phyloP scores from a whole-genome alignment of 2,888 invertebrate species.

The Melitaea athalia region DNA sequence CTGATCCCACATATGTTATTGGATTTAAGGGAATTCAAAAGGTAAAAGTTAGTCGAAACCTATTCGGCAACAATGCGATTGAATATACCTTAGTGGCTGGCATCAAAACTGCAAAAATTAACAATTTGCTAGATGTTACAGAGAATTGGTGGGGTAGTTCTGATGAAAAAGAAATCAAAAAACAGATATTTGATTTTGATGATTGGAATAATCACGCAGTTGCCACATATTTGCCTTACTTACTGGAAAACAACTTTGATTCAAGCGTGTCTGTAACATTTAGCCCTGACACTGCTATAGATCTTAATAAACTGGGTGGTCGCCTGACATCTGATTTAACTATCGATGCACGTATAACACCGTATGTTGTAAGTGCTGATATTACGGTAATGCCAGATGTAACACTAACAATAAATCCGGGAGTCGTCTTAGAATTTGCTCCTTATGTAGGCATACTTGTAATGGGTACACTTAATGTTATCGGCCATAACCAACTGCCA shows the following conservation, averaged over 20 bases:
- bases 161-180: constrained; percentile 87
- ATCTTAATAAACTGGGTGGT: constrained; percentile 89
- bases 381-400: constrained; percentile 98
- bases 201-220: constrained; percentile 99
- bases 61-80: constrained; percentile 91
- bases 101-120: constrained; percentile 92
- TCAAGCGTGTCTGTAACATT: constrained; percentile 88
- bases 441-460: constrained; percentile 98
- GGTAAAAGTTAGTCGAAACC: constrained; percentile 93
- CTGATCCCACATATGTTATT: constrained; percentile 90
- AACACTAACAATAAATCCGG: constrained; percentile 92
- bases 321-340: constrained; percentile 86
- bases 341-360: constrained; percentile 84
- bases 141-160: constrained; percentile 98
- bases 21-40: constrained; percentile 97
- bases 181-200: constrained; percentile 97
- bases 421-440: constrained; percentile 95
- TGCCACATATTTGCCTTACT: constrained; percentile 93
- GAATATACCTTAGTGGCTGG: constrained; percentile 97
- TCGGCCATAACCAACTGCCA: constrained; percentile 88
- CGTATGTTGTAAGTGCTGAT: constrained; percentile 93
- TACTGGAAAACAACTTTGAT: constrained; percentile 89
- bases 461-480: constrained; percentile 92
- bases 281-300: constrained; percentile 79
- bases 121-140: constrained; percentile 92